phyloP scores from a whole-genome alignment of 2,113 vertebrate genomes.

The Podarcis muralis region DNA sequence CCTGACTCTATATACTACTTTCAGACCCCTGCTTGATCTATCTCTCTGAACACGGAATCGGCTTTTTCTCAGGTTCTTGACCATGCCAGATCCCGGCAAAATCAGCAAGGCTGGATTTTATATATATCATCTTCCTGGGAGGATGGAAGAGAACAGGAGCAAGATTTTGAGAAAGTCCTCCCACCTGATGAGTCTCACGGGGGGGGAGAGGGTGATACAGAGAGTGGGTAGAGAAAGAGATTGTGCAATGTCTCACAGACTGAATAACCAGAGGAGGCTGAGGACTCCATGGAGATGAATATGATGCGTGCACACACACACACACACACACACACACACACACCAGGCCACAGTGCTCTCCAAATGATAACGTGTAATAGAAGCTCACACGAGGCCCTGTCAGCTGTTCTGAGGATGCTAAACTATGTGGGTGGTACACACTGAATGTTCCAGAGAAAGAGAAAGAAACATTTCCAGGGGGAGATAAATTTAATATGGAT shows the following conservation, averaged over 20 bases:
- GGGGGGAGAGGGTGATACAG: neutral
- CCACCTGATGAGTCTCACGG: neutral
- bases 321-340: neutral
- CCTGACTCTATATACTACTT: too few relatives aligned
- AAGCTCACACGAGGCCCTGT: neutral
- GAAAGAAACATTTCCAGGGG: neutral
- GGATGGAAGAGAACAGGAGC: neutral
- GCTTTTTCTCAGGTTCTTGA: too few relatives aligned
- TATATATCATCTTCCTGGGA: too few relatives aligned
- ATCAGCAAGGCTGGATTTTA: too few relatives aligned
- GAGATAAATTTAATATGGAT: neutral
- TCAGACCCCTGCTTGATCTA: too few relatives aligned
- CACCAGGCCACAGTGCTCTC: neutral
- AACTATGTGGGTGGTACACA: neutral
- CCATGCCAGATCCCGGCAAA: too few relatives aligned
- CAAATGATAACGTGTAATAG: neutral
- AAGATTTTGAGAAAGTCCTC: neutral
- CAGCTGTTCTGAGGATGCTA: neutral
- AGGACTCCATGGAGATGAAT: conserved; percentile 6
- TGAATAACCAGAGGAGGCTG: neutral
- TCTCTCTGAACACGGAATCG: too few relatives aligned
- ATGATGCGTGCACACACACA: too few relatives aligned
- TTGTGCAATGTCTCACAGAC: neutral
- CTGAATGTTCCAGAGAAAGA: neutral
- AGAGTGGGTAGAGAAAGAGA: neutral